These are phyloP conservation scores for Phrynocephalus guinanensis DNA, from an alignment of 2,797 vertebrate genomes.

Conservation along the genomic window DNA sequence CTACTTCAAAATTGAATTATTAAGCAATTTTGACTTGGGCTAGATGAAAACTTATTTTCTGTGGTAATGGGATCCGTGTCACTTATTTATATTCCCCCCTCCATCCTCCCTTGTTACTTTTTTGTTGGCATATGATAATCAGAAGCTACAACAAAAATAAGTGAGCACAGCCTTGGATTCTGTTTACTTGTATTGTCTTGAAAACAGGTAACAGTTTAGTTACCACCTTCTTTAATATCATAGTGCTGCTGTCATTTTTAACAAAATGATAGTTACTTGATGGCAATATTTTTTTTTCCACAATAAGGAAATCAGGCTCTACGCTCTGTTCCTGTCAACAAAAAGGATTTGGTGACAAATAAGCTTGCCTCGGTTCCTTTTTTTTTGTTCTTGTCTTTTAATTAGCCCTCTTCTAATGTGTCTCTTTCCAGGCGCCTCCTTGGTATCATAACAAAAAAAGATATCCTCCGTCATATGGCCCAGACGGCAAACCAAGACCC, in stretches of 20 bases:
- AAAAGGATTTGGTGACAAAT: slow-evolving; percentile 74
- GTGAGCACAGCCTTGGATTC: slow-evolving; percentile 53
- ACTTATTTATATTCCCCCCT: slow-evolving; percentile 60
- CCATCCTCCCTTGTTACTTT: slow-evolving; percentile 67
- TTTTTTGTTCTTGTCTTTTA: slow-evolving; percentile 37
- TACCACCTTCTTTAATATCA: slow-evolving; percentile 58
- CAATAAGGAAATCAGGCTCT: slow-evolving; percentile 72
- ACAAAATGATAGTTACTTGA: slow-evolving; percentile 63
- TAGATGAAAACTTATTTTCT: slow-evolving; percentile 54
- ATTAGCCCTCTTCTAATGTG: slow-evolving; percentile 72
- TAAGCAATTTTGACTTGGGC: slow-evolving; percentile 43
- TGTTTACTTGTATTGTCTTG: slow-evolving; percentile 56
- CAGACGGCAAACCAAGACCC: slow-evolving; percentile 99
- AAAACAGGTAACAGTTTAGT: slow-evolving; percentile 62
- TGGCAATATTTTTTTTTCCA: slow-evolving; percentile 63
- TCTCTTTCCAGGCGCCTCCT: slow-evolving; percentile 92
- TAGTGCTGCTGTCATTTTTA: slow-evolving; percentile 58
- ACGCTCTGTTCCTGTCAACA: slow-evolving; percentile 77
- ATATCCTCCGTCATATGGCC: slow-evolving; percentile 99
- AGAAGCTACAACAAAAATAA: slow-evolving; percentile 60
- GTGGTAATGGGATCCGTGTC: slow-evolving; percentile 62
- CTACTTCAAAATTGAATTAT: slow-evolving; percentile 47
- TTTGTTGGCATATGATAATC: slow-evolving; percentile 76
- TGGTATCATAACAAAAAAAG: slow-evolving; percentile 99
- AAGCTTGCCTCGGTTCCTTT: slow-evolving; percentile 21